Evolutionary conservation across 1,140 invertebrate species (phyloP), one percentile per base, ranked within the genome.

Genomic region (Drosophila elegans): DNA sequence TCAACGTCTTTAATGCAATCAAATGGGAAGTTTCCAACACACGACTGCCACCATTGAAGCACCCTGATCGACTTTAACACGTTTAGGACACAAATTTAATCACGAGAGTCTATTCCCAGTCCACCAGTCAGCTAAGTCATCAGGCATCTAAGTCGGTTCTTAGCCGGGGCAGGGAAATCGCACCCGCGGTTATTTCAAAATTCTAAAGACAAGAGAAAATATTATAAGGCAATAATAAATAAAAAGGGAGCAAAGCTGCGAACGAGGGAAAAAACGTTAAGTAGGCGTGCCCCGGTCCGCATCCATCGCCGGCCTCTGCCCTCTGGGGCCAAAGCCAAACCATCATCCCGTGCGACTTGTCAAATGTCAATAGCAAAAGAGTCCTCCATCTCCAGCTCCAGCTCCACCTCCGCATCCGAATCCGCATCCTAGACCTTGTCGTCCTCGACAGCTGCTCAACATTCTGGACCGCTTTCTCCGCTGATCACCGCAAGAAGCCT

Each of bases 101-200:
- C 88, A 90, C 60, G 67, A 59, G 66, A 68, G 36, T 49, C 45
- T 64, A 64, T 55, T 36, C 25, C 34, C 59, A 32, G 5, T 32
- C 25, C 39, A 48, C 32, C 16, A 21, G 16, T 21, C 16, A 21
- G 16, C 16, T 21, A 21, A 51, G 32, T 53, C 63, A 38, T 38
- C 36, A 72, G 48, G 54, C 57, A 61, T 52, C 51, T 53, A 74
- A 63, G 54, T 13, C 11, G 55, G 27, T 21, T 44, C 74, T 80
- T 52, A 64, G 78, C 66, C 48, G 41, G 41, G 54, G 45, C 9
- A 42, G 59, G 61, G 62, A 25, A 89, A 84, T 81, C 68, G 75
- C 88, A 91, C 83, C 83, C 83, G 80, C 88, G 82, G 89, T 79
- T 91, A 84, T 88, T 91, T 91, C 66, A 75, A 68, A 90, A 88